Evolutionary conservation across 92 coral and sea anemone genomes (phyloP).

Genomic region (Zoanthus solanderi): DNA sequence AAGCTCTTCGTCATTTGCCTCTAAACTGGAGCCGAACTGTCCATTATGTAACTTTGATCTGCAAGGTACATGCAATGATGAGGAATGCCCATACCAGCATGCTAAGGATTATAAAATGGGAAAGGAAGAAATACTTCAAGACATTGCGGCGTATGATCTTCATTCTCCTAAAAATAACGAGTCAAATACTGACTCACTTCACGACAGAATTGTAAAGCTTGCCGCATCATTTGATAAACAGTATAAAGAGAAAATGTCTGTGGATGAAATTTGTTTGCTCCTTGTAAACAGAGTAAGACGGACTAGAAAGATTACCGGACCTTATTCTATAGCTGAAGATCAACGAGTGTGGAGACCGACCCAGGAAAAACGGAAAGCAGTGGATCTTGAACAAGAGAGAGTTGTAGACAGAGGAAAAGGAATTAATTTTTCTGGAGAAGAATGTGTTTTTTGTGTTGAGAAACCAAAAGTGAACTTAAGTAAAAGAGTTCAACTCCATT

Average conservation of each 20-base stretch:
- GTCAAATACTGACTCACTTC: constrained; percentile 37
- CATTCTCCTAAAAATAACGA: constrained; percentile 40
- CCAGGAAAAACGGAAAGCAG: constrained; percentile 32
- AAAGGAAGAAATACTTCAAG: constrained; percentile 75
- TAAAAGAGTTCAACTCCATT: constrained; percentile 25
- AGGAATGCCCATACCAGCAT: constrained; percentile 43
- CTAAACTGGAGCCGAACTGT: constrained; percentile 76
- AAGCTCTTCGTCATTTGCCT: constrained; percentile 78
- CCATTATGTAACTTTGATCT: constrained; percentile 85
- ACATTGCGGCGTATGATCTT: constrained; percentile 81
- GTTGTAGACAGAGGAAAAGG: constrained; percentile 45
- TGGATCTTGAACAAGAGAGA: constrained; percentile 1
- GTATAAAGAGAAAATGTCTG: constrained; percentile 83
- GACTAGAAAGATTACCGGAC: constrained; percentile 54
- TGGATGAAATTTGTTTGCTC: constrained; percentile 85
- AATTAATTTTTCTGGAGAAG: constrained; percentile 47
- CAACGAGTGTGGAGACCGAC: constrained; percentile 68
- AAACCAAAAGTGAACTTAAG: constrained; percentile 49
- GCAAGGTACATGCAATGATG: constrained; percentile 91
- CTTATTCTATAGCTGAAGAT: constrained; percentile 61
- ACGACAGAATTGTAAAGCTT: constrained; percentile 51
- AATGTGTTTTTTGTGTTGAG: constrained; percentile 52
- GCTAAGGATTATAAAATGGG: constrained; percentile 58
- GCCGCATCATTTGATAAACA: constrained; percentile 75
- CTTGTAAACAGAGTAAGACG: constrained; percentile 81